Percentiles rank a stretch among this genome's conserved stretches.
Evolutionary conservation across 2,888 invertebrate genomes (phyloP).

Genomic region (Scaptomyza flava): DNA sequence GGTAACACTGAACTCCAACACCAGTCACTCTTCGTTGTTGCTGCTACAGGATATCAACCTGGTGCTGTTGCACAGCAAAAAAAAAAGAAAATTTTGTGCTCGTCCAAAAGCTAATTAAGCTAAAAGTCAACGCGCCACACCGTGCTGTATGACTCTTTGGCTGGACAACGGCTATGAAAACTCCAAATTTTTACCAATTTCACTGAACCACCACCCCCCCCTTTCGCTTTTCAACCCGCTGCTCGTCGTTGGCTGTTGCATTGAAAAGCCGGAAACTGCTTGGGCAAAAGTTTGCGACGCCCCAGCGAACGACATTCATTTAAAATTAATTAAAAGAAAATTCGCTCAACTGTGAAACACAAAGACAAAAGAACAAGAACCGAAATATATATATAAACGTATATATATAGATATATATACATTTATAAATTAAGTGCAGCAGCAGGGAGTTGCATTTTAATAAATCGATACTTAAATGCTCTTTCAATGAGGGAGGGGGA

Average conservation of each 20-base stretch:
- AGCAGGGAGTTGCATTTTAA: neutral
- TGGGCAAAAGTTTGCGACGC: slow-evolving; percentile 71
- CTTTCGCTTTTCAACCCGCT: neutral
- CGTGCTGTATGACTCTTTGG: slow-evolving; percentile 30
- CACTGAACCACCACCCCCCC: neutral
- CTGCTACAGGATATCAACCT: slow-evolving; percentile 25
- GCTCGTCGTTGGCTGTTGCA: slow-evolving; percentile 17
- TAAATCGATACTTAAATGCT: slow-evolving; percentile 25
- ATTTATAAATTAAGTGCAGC: slow-evolving; percentile 59
- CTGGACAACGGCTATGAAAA: slow-evolving; percentile 40
- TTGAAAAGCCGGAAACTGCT: slow-evolving; percentile 55
- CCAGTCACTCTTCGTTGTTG: neutral
- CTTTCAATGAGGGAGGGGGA: slow-evolving; percentile 5
- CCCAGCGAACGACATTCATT: slow-evolving; percentile 78
- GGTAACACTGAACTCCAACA: neutral
- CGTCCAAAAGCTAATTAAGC: slow-evolving; percentile 75
- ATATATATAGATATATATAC: neutral
- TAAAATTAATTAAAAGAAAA: slow-evolving; percentile 81
- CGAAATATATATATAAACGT: slow-evolving; percentile 26
- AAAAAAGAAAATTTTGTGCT: slow-evolving; percentile 29
- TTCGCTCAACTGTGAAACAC: slow-evolving; percentile 77
- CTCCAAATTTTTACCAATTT: neutral
- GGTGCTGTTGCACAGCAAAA: slow-evolving; percentile 12
- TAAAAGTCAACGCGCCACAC: slow-evolving; percentile 68
- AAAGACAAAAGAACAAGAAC: slow-evolving; percentile 72